Evolutionary conservation across 2,113 vertebrate species (phyloP).

Genomic region (Microcebus murinus): DNA sequence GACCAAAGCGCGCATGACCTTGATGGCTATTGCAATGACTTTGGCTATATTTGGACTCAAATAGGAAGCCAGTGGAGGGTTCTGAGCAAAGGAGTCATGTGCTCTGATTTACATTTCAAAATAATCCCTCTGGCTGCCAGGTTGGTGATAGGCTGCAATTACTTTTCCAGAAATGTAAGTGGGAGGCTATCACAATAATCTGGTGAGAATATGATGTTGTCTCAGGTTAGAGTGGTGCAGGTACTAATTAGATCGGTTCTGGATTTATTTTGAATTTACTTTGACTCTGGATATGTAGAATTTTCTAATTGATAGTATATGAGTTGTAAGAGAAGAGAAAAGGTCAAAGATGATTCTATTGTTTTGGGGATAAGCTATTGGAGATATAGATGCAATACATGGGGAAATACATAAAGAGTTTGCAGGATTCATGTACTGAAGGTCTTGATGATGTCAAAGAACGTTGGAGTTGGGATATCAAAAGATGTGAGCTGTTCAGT

Average conservation of each 20-base stretch:
- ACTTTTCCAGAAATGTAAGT: neutral
- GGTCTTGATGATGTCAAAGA: neutral
- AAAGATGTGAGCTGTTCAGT: neutral
- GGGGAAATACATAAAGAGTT: neutral
- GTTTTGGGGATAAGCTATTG: neutral
- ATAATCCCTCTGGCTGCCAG: neutral
- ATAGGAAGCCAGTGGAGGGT: neutral
- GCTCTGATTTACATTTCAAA: neutral
- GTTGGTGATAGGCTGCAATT: neutral
- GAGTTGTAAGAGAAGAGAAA: neutral
- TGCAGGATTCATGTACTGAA: neutral
- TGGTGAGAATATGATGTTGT: no score
- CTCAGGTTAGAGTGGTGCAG: neutral
- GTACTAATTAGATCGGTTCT: neutral
- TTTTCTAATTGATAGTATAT: neutral
- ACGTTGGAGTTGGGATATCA: neutral
- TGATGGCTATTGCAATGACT: neutral
- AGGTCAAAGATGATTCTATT: neutral
- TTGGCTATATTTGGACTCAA: neutral
- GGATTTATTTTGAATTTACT: neutral
- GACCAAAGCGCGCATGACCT: no score
- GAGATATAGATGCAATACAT: neutral
- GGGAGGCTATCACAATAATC: neutral
- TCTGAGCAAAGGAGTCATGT: neutral
- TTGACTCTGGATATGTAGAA: neutral